Base-by-base conservation (phyloP, 2,113 vertebrate genomes). In the Malurus alboscapulatus region DNA sequence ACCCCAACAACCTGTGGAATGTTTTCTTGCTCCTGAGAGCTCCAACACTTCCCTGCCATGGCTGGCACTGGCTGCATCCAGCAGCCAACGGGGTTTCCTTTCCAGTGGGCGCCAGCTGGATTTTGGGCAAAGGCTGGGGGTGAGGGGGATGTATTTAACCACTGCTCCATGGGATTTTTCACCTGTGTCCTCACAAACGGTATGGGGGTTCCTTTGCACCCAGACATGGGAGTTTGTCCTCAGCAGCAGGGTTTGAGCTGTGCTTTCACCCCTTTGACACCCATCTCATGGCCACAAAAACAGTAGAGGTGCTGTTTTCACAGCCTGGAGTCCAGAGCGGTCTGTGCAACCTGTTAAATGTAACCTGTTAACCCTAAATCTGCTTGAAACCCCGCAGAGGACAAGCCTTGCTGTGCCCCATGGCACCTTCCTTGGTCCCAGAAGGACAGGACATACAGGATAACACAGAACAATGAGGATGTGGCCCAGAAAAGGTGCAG, bases 1-100 rank as follows among this genome's bases (percentile, higher is more conserved):
- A 47, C 34, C 57, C 40, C 79, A 38, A 84, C 84, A 87, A 92
- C 96, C 92, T 92, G 81, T 79, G 97, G 96, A 95, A 94, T 95
- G 96, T 91, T 80, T 95, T 76, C 95, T 92, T 63, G 86, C 95
- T 94, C 62, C 93, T 84, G 75, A 91, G 89, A 57, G 91, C 78
- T 90, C 77, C 91, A 80, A 36, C 14, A 5, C 48, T 86, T 94
- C 78, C 50, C 53, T 45, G 61, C 82, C 53, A 27, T 2, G 63
- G 47, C 42, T 89, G 93, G 47, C 79, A 75, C 86, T 80, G 47
- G 34, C 50, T 55, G 75, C 71, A 47, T 90, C 93, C 89, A 91
- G 69, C 88, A 40, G 65, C 63, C 69, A 62, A 61, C 4, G 6
- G 34, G 62, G 26, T 79, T 81, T 87, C 94, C 94, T 79, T 80